Base-by-base conservation (phyloP, 2,888 invertebrate species). In the Harmothoe impar region DNA sequence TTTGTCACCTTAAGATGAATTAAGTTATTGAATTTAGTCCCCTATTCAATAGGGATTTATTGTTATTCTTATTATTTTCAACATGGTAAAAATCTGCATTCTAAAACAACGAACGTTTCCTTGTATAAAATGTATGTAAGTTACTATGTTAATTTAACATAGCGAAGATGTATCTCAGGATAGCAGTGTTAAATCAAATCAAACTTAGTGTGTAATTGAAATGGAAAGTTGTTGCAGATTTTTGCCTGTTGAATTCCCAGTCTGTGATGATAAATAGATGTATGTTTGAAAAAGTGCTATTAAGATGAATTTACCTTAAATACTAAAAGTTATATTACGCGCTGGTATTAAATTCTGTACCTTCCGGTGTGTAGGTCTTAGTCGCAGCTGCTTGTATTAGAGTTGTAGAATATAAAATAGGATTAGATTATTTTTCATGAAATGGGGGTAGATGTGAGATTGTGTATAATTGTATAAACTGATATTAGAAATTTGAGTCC, bases 201-300 rank as follows among this genome's bases (percentile, higher is more conserved):
- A 43, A 43, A 43, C 62, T 62, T n/a, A 62, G 7, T 20, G 1
- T 62, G 20, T 62, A 43, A 23, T 5, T 33, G 20, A 43, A 81
- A 81, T 81, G n/a, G 0, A 84, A 86, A 54, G 86, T 86, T 20
- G 54, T 54, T 52, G 86, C 86, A 86, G 86, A 86, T 86, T 86
- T 86, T 86, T 86, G 86, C 86, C 54, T 29, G 52, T 31, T 52
- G 56, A 86, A n/a, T 52, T 29, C 56, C 56, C 86, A n/a, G 86
- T 86, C 86, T 86, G 86, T 86, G 86, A 86, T 86, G 52, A 54
- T n/a, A 29, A 31, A 86, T 86, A 54, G 52, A 86, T 86, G 56
- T 86, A 86, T 86, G 86, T 86, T 86, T 86, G 43, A 43, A 54
- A 86, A 54, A 86, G 54, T 86, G 86, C 54, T 86, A 86, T 86